These are phyloP conservation scores for Dromiciops gliroides DNA, from an alignment of 2,113 vertebrate species.

Conservation along the genomic window DNA sequence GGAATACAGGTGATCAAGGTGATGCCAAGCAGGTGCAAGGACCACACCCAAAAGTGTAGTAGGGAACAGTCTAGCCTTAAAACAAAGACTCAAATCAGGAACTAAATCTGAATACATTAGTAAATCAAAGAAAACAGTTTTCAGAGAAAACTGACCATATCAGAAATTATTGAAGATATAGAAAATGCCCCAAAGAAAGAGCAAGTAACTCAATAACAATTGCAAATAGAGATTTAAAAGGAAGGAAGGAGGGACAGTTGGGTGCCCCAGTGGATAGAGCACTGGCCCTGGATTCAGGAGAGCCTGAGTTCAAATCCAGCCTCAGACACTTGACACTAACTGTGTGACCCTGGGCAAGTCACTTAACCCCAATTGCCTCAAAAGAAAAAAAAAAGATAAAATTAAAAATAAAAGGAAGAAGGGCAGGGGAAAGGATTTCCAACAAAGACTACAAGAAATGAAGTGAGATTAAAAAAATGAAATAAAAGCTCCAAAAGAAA, in stretches of 20 bases:
- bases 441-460: not conserved
- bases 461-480: not conserved
- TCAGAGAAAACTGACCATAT: not conserved
- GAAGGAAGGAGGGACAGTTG: too few relatives aligned
- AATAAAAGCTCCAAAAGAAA: not conserved
- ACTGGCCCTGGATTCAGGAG: too few relatives aligned
- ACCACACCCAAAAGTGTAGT: not conserved
- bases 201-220: not conserved
- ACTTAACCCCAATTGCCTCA: too few relatives aligned
- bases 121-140: not conserved
- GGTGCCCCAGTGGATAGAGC: too few relatives aligned
- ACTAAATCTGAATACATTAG: not conserved
- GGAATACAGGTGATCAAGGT: not conserved
- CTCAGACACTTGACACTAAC: too few relatives aligned
- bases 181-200: not conserved
- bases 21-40: not conserved
- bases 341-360: too few relatives aligned
- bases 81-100: not conserved
- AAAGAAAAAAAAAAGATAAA: too few relatives aligned
- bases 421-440: not conserved
- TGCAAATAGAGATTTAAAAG: not conserved
- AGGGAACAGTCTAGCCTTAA: not conserved
- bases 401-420: not conserved
- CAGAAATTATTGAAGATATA: not conserved
- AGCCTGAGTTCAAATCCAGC: too few relatives aligned